Conservation (phyloP, 2,888 invertebrate genomes). For the Acanthoscelides obtectus region DNA sequence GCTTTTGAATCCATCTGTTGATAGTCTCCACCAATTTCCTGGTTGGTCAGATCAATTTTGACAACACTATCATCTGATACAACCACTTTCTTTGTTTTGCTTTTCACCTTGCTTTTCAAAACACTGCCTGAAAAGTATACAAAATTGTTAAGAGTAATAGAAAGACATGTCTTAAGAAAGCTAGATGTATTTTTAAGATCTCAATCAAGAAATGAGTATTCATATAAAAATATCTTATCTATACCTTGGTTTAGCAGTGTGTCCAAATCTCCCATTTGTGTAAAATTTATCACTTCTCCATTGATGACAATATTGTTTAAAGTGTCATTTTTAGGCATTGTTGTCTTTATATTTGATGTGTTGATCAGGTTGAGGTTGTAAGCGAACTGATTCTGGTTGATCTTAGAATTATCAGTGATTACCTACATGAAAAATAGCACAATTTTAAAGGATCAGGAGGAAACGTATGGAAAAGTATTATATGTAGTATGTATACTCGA, state of each 20-base stretch:
- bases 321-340: slow-evolving; percentile 32
- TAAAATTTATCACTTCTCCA: slow-evolving; percentile 41
- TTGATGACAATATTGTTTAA: slow-evolving; percentile 40
- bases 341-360: slow-evolving; percentile 31
- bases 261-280: slow-evolving; percentile 37
- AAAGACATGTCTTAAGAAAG: neutral
- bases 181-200: neutral
- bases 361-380: slow-evolving; percentile 38
- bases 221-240: neutral
- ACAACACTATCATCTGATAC: slow-evolving; percentile 28
- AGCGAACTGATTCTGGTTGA: slow-evolving; percentile 27
- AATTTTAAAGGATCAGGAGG: no score
- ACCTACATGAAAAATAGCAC: no score
- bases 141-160: neutral
- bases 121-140: slow-evolving; percentile 4
- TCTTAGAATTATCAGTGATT: slow-evolving; percentile 1
- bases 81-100: slow-evolving; percentile 11
- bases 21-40: slow-evolving; percentile 20
- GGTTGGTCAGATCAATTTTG: slow-evolving; percentile 38
- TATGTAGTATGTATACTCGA: no score
- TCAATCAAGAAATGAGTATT: neutral
- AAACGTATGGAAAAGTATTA: no score
- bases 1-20: slow-evolving; percentile 20
- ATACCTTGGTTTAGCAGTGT: slow-evolving; percentile 29
- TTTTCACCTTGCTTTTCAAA: slow-evolving; percentile 18